phyloP scores from a whole-genome alignment of 2,888 invertebrate species.

The Pterostichus madidus region DNA sequence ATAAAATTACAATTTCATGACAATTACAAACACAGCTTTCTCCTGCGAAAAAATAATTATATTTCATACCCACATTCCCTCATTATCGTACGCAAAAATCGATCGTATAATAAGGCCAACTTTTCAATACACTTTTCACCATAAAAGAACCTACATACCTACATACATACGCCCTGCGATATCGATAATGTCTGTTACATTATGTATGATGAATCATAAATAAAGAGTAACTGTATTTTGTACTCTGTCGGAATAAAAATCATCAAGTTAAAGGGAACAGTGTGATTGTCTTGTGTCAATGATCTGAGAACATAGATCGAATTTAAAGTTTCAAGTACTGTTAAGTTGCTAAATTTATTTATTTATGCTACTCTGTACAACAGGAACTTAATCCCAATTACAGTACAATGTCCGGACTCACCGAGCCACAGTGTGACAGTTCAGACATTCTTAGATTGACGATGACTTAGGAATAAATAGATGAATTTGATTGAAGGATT shows the following conservation, averaged over 20 bases:
- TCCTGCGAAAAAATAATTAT: not conserved
- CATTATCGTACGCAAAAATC: not conserved
- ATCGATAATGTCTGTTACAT: too few species aligned
- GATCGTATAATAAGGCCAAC: not conserved
- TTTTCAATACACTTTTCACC: constrained; percentile 7
- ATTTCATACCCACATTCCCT: not conserved
- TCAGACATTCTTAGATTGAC: too few species aligned
- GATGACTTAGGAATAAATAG: too few species aligned
- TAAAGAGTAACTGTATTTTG: not conserved
- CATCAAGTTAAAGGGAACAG: not conserved
- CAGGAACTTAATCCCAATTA: too few species aligned
- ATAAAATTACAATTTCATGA: too few species aligned
- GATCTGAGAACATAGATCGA: not conserved
- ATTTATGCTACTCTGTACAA: too few species aligned
- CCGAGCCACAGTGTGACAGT: too few species aligned
- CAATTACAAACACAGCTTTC: not conserved
- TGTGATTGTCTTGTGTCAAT: constrained; percentile 14
- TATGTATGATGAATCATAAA: not conserved
- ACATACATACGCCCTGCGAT: too few species aligned
- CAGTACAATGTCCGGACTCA: too few species aligned
- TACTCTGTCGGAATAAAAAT: constrained; percentile 28
- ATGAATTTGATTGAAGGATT: too few species aligned
- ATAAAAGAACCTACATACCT: not conserved
- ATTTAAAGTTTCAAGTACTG: constrained; percentile 2
- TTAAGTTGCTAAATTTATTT: not conserved